Evolutionary conservation across 2,797 vertebrate genomes (phyloP), one percentile per base, ranked within the genome.

Genomic region (Cynodonichthys magdalenae): DNA sequence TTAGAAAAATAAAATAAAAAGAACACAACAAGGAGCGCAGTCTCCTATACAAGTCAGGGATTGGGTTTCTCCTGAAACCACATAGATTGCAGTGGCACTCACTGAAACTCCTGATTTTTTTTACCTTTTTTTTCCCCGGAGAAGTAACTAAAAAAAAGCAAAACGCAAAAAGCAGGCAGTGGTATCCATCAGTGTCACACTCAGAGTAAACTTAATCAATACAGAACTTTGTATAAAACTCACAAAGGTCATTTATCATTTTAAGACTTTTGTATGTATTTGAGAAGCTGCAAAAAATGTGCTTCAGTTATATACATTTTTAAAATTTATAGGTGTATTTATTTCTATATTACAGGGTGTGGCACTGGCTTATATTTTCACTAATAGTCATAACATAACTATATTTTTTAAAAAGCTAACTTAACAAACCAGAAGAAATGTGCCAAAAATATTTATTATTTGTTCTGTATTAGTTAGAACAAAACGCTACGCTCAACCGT

Each of bases 1-100:
- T 89, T 85, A 45, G 71, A 71, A 69, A 90, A 87, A 87, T 78
- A 85, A 76, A 75, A 75, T 14, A 45, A 63, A 24, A 80, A 75
- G 71, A 85, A 79, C 69, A 67, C 74, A 76, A 78, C 63, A 7
- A 73, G 74, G 80, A 82, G 69, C 68, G 24, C 12, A 53, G 77
- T 71, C 74, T 66, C 63, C 27, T 15, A n/a, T 72, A 84, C 62
- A 50, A 52, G 80, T 46, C 44, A 7, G 42, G 46, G 52, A 39
- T 85, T 69, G 5, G 31, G 20, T 88, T 79, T 80, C 84, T n/a
- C 5, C 49, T 27, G 47, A 41, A 63, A 82, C 81, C 75, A 4
- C 75, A 69, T 19, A 3, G 59, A 71, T 71, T 36, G 19, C 45
- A 20, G 60, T 11, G 66, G 39, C 5, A 44, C 75, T 72, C 29